Percentiles rank a stretch among this genome's conserved stretches.
Evolutionary conservation across 2,113 vertebrate genomes (phyloP).

Genomic region (Tetrao urogallus): DNA sequence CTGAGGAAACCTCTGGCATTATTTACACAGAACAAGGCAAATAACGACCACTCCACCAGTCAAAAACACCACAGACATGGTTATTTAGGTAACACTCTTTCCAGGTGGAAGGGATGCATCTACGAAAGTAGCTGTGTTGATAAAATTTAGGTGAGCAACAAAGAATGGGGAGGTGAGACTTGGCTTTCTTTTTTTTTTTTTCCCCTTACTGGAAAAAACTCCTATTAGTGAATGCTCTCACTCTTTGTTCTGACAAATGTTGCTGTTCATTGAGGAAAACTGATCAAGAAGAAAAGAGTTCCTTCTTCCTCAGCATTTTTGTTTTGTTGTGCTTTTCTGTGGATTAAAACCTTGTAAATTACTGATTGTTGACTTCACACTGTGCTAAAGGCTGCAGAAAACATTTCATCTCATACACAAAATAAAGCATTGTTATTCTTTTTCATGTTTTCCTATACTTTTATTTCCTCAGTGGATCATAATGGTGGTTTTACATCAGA

Average conservation of each 20-base stretch:
- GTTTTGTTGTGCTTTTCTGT: background rate
- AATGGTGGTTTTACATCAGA: background rate
- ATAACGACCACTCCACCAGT: background rate
- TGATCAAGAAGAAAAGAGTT: background rate
- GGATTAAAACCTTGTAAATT: background rate
- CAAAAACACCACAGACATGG: background rate
- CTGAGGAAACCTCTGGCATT: background rate
- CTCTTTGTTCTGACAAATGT: background rate
- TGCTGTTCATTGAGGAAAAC: background rate
- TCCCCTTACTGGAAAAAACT: background rate
- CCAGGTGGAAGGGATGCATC: background rate
- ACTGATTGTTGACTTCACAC: background rate
- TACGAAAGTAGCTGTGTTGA: background rate
- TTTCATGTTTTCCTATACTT: background rate
- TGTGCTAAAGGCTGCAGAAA: background rate
- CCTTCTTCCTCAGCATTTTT: background rate
- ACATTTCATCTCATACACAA: background rate
- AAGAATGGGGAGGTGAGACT: background rate
- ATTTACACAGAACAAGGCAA: background rate
- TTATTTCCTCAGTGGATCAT: background rate
- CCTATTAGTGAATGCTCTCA: background rate
- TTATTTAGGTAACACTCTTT: background rate
- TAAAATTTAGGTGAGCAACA: background rate
- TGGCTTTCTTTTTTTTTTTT: rapidly evolving
- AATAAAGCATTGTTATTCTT: background rate